Evolutionary conservation across 35 echinoderm and acorn worm species (phyloP), one percentile per base, ranked within the genome.

Genomic region (Heliocidaris erythrogramma): DNA sequence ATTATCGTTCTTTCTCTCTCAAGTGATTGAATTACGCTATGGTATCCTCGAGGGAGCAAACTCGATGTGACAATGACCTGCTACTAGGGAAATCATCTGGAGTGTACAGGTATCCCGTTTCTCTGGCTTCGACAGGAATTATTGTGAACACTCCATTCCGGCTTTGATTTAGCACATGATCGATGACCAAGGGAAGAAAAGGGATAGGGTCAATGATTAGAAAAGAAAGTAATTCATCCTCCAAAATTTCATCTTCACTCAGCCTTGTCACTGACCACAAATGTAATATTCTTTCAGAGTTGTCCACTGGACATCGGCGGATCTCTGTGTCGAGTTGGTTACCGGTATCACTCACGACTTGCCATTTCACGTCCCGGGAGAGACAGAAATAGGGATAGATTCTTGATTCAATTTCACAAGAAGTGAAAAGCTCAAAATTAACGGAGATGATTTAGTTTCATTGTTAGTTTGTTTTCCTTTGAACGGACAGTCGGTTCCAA

Each of bases 61-160:
- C 87, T 32, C 47, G 31, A 48, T 27, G 87, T 89, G 87, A 89
- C 87, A 89, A 89, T 89, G 87, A 89, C 87, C 87, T 89, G 47
- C 87, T 89, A 47, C 47, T 47, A 3, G 31, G 87, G 87, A 42
- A 48, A 89, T 32, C 31, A 89, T 16, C 87, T 4, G 7, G 47
- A 89, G 47, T n/a, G 18, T 0, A 6, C 12, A 27, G 31, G 47
- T 89, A 89, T 89, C 87, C 12, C 31, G 87, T 89, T 89, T 47
- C 87, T 14, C 87, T 42, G 31, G 0, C 31, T 89, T n/a, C 87
- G 30, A 89, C 32, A 47, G 31, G 87, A 89, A 89, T 47, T 3
- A 42, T 3, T 17, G 32, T 89, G 87, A 89, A 47, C 32, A 48
- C 87, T 47, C 87, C 7, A 89, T 89, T 89, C 87, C 87, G 87